Conservation (phyloP, 2,888 invertebrate species). For the Papilio protenor region DNA sequence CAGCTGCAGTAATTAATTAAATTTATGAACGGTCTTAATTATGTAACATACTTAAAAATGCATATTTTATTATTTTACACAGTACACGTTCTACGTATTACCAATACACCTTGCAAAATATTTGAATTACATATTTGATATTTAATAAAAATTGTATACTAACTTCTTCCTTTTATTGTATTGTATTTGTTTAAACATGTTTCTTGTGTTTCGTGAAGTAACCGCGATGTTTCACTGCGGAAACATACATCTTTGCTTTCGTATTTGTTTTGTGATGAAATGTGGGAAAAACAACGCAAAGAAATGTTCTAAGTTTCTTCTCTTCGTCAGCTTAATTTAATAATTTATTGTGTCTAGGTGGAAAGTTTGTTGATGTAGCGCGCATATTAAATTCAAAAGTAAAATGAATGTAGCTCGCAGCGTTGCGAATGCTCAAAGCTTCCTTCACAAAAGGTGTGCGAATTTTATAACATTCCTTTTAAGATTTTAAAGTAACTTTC, state of each 20-base stretch:
- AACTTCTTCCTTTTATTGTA: not conserved
- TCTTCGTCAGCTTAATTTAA: constrained; percentile 3
- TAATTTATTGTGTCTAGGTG: constrained; percentile 12
- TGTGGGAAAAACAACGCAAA: constrained; percentile 1
- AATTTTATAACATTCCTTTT: constrained; percentile 21
- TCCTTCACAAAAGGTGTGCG: constrained; percentile 22
- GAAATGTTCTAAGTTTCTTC: not conserved
- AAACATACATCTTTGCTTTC: not conserved
- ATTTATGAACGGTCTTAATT: not conserved
- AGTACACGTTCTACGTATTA: not conserved
- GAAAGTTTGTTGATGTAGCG: constrained; percentile 19
- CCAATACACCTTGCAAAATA: not conserved
- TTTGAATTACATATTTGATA: not conserved
- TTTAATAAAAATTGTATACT: not conserved
- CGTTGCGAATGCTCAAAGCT: constrained; percentile 24
- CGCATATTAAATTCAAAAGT: constrained; percentile 24
- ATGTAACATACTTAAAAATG: not conserved
- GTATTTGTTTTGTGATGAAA: not conserved
- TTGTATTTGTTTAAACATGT: not conserved
- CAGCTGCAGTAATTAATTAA: constrained; percentile 16
- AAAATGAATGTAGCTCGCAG: constrained; percentile 23
- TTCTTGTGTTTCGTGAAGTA: not conserved
- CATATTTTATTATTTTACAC: not conserved
- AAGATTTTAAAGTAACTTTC: constrained; percentile 19
- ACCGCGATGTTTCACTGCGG: not conserved